phyloP scores from a whole-genome alignment of 2,888 invertebrate species.

The Autographa gamma region DNA sequence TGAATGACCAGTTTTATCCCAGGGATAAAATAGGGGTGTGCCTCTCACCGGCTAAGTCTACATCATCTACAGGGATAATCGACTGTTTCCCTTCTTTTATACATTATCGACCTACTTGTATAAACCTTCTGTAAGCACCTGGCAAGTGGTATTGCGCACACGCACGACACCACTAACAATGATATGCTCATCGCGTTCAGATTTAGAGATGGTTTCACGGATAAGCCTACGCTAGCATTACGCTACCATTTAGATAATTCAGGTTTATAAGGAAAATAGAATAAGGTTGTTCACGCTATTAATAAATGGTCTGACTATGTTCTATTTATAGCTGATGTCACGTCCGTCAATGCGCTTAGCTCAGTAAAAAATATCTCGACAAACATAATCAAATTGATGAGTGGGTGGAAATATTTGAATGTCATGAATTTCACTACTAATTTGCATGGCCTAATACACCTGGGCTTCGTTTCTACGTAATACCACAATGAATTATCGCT shows the following conservation, averaged over 20 bases:
- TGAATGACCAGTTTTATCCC: too few relatives aligned
- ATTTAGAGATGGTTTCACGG: constrained; percentile 54
- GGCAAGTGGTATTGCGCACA: constrained; percentile 43
- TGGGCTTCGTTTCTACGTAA: neutral
- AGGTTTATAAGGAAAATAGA: constrained; percentile 38
- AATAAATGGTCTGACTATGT: constrained; percentile 23
- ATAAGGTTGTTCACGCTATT: constrained; percentile 31
- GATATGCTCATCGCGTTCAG: constrained; percentile 49
- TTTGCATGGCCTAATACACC: neutral
- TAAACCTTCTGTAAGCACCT: constrained; percentile 24
- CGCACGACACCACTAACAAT: constrained; percentile 58
- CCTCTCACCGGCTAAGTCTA: too few relatives aligned
- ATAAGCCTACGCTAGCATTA: constrained; percentile 44
- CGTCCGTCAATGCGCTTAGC: neutral
- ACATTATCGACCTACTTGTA: neutral
- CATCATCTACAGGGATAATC: too few relatives aligned
- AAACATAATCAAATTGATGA: too few relatives aligned
- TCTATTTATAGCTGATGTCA: neutral
- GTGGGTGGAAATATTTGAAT: neutral
- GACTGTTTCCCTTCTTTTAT: too few relatives aligned
- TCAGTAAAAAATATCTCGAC: neutral
- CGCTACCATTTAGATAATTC: constrained; percentile 40
- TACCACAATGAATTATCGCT: neutral
- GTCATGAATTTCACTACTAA: neutral
- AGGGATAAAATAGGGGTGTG: too few relatives aligned